Conservation (phyloP, 1,140 invertebrate genomes). For the Drosophila takahashii region DNA sequence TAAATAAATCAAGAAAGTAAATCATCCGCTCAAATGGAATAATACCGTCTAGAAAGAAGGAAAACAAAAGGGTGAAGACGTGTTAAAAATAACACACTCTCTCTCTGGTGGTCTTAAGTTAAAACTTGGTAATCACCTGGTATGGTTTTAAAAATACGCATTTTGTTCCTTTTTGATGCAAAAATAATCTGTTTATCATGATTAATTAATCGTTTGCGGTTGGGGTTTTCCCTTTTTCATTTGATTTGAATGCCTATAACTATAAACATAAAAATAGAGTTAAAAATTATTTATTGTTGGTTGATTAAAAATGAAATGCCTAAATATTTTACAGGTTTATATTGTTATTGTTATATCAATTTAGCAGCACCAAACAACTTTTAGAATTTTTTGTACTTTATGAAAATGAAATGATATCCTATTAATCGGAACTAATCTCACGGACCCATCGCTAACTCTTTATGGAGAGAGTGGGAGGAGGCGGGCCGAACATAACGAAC, state of each 20-base stretch:
- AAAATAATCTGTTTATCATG: neutral
- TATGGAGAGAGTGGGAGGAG: slow-evolving; percentile 17
- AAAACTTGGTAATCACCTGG: neutral
- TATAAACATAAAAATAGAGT: too few relatives aligned
- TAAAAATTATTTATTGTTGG: too few relatives aligned
- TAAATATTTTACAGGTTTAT: too few relatives aligned
- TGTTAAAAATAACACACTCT: slow-evolving; percentile 7
- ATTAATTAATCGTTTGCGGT: neutral
- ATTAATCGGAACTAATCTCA: slow-evolving; percentile 6
- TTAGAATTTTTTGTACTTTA: too few relatives aligned
- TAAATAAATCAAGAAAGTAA: slow-evolving; percentile 32
- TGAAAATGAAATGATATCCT: too few relatives aligned
- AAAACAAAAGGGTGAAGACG: slow-evolving; percentile 6
- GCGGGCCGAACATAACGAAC: slow-evolving; percentile 19
- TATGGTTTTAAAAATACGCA: too few relatives aligned
- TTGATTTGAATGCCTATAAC: too few relatives aligned
- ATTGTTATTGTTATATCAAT: too few relatives aligned
- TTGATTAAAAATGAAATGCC: too few relatives aligned
- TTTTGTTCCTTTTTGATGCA: neutral
- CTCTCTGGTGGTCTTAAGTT: neutral
- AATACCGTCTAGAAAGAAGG: neutral
- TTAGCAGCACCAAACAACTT: too few relatives aligned
- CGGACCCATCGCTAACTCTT: slow-evolving; percentile 1
- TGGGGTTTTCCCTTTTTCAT: neutral
- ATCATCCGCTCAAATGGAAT: slow-evolving; percentile 3